Percentiles rank a stretch among this genome's conserved stretches.
Evolutionary conservation across 1,140 invertebrate genomes (phyloP).

Genomic region (Drosophila rhopaloa): DNA sequence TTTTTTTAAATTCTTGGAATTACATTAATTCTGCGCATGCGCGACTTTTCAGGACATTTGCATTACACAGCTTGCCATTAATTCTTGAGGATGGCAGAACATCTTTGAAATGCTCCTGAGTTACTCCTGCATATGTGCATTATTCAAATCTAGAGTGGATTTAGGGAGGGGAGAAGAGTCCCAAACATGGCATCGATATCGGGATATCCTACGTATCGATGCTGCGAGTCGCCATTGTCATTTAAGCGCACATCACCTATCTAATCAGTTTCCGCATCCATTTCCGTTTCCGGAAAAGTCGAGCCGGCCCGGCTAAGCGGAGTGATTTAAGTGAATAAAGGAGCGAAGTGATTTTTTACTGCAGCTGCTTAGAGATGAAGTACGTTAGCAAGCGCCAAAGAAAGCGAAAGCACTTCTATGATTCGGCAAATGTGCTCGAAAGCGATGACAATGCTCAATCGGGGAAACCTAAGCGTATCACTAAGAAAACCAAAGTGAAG

Average conservation of each 20-base stretch:
- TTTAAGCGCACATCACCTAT: not conserved
- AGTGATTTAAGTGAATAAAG: no score
- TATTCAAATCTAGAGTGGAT: not conserved
- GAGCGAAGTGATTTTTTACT: no score
- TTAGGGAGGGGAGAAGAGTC: slow-evolving; percentile 1
- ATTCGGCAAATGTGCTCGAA: no score
- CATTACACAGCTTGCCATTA: no score
- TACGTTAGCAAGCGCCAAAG: not conserved
- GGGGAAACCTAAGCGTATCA: not conserved
- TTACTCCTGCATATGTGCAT: no score
- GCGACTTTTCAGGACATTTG: not conserved
- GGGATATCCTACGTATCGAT: slow-evolving; percentile 6
- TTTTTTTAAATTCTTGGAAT: not conserved
- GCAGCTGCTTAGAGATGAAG: not conserved
- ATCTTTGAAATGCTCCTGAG: no score
- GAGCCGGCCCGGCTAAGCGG: no score
- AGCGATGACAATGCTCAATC: not conserved
- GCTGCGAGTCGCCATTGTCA: not conserved
- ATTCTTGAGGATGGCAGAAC: no score
- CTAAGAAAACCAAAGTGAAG: not conserved
- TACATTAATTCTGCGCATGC: not conserved
- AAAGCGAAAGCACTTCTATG: not conserved
- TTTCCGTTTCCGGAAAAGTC: slow-evolving; percentile 2
- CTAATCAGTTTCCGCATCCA: no score
- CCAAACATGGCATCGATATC: not conserved